Conservation (phyloP, 2,113 vertebrate species). For the Picathartes gymnocephalus region DNA sequence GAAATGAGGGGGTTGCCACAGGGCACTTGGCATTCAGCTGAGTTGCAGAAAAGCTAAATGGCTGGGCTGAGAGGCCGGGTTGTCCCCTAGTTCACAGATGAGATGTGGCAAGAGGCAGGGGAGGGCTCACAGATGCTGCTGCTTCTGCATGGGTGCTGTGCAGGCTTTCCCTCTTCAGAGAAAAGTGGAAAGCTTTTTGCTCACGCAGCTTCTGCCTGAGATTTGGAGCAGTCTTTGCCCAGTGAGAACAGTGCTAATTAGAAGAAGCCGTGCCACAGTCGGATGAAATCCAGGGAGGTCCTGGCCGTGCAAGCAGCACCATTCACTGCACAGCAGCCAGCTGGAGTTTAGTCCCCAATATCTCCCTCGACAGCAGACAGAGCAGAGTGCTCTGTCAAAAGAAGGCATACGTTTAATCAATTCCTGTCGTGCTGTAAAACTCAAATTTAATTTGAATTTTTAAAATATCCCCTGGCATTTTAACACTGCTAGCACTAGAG, state of each 20-base stretch:
- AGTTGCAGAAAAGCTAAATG: background rate
- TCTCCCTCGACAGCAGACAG: background rate
- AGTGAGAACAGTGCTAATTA: background rate
- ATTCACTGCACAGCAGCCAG: rapidly evolving
- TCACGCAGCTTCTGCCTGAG: background rate
- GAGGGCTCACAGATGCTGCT: background rate
- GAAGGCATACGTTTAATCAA: background rate
- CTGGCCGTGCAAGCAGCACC: rapidly evolving
- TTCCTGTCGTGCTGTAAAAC: background rate
- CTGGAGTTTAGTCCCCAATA: background rate
- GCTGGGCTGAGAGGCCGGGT: background rate
- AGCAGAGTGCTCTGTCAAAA: background rate
- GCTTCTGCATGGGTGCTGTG: rapidly evolving
- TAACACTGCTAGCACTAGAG: background rate
- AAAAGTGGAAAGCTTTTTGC: background rate
- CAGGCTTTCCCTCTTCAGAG: background rate
- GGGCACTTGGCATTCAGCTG: background rate
- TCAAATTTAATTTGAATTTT: background rate
- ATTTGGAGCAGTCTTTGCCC: background rate
- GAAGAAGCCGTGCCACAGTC: background rate
- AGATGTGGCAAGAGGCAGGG: background rate
- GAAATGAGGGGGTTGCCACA: background rate
- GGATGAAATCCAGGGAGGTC: background rate
- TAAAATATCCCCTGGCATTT: background rate
- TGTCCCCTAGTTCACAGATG: background rate